Evolutionary conservation across 2,888 invertebrate genomes (phyloP).

Genomic region (Marronus borbonicus): DNA sequence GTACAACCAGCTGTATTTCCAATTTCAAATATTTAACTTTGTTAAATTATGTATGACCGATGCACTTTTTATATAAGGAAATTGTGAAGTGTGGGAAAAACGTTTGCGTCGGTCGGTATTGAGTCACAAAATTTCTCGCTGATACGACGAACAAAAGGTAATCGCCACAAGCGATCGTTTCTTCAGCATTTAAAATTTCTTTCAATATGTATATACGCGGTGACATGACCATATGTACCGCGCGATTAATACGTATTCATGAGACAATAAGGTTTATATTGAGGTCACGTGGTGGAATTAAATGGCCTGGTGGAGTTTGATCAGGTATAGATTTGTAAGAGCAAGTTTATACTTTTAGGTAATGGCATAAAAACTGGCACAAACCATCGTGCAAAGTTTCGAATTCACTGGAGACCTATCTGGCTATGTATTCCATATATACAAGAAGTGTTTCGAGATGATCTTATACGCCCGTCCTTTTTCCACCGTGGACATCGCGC

Average conservation of each 20-base stretch:
- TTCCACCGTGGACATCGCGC: slow-evolving; percentile 40
- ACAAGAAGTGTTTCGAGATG: slow-evolving; percentile 49
- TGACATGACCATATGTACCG: slow-evolving; percentile 57
- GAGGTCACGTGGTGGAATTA: slow-evolving; percentile 65
- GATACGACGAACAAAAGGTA: slow-evolving; percentile 38
- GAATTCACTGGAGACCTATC: slow-evolving; percentile 64
- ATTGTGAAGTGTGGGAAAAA: slow-evolving; percentile 43
- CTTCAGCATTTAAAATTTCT: slow-evolving; percentile 50
- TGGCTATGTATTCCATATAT: slow-evolving; percentile 56
- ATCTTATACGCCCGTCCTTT: slow-evolving; percentile 47
- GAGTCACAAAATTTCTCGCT: slow-evolving; percentile 43
- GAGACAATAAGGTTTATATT: slow-evolving; percentile 66
- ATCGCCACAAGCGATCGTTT: slow-evolving; percentile 46
- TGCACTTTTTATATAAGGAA: slow-evolving; percentile 31
- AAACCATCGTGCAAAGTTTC: slow-evolving; percentile 60
- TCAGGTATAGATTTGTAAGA: slow-evolving; percentile 64
- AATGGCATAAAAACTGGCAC: slow-evolving; percentile 67
- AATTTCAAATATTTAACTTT: slow-evolving; percentile 38
- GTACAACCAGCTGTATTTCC: slow-evolving; percentile 16
- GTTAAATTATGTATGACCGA: slow-evolving; percentile 12
- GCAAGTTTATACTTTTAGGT: slow-evolving; percentile 67
- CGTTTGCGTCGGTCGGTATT: slow-evolving; percentile 27
- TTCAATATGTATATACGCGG: slow-evolving; percentile 51
- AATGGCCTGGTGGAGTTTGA: slow-evolving; percentile 59
- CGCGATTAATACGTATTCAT: slow-evolving; percentile 65